Conservation (phyloP, 2,797 vertebrate genomes). For the Mionectes olivaceus region DNA sequence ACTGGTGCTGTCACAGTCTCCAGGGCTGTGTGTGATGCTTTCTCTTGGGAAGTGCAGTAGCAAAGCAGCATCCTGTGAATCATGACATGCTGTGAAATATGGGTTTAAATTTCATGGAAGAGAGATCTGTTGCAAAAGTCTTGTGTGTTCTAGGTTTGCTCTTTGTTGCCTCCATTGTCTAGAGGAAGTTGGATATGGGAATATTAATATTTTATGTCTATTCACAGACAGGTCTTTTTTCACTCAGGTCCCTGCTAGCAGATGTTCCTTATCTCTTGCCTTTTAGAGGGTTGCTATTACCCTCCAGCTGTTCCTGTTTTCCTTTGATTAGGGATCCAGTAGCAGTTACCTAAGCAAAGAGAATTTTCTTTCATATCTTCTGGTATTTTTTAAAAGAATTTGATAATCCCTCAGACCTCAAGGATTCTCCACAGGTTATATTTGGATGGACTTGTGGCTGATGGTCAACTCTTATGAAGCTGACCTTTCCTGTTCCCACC, state of each 20-base stretch:
- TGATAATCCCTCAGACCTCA: background rate
- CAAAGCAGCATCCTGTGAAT: background rate
- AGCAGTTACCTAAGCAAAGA: background rate
- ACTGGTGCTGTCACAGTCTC: background rate
- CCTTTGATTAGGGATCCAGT: conserved; percentile 3
- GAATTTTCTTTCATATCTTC: background rate
- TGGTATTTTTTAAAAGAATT: background rate
- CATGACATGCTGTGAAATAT: background rate
- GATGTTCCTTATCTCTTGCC: conserved; percentile 58
- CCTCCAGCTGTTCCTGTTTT: conserved; percentile 8
- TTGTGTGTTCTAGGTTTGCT: background rate
- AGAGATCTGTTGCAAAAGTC: background rate
- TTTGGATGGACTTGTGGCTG: background rate
- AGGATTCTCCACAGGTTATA: background rate
- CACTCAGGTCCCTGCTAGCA: conserved; percentile 20
- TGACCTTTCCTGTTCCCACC: background rate
- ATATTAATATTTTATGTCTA: conserved; percentile 62
- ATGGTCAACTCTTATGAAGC: background rate
- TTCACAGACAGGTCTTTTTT: conserved; percentile 55
- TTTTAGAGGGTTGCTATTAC: conserved; percentile 21
- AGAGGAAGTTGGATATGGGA: background rate
- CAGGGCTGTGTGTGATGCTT: background rate
- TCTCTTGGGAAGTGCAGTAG: background rate
- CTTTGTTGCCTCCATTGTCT: conserved; percentile 21
- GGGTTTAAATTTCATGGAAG: background rate